Conservation (phyloP, 2,797 vertebrate species). For the Capromys pilorides region DNA sequence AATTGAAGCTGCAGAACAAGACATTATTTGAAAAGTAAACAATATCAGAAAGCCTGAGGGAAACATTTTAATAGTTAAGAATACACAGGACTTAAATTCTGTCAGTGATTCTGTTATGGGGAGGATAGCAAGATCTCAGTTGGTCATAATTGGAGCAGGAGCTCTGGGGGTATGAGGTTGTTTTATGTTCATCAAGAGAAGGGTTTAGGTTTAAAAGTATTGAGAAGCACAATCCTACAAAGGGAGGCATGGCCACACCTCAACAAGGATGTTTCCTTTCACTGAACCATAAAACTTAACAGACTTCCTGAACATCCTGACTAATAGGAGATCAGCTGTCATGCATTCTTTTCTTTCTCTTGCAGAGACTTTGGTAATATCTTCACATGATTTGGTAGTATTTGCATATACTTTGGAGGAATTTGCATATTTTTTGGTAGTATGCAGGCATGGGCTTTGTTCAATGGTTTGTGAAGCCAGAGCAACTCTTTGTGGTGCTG, state of each 20-base stretch:
- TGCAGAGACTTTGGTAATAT: background rate
- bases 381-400: too few relatives aligned
- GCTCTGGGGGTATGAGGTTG: background rate
- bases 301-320: background rate
- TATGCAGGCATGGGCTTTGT: background rate
- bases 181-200: background rate
- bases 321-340: background rate
- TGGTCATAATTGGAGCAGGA: background rate
- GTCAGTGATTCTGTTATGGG: background rate
- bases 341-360: background rate
- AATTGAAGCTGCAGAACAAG: background rate
- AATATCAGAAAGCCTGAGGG: background rate
- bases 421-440: background rate
- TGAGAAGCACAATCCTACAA: background rate
- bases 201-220: background rate
- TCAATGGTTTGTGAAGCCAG: slow-evolving; percentile 6
- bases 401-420: too few relatives aligned
- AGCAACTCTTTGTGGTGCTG: background rate
- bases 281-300: slow-evolving; percentile 22
- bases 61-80: background rate
- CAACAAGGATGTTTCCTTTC: background rate
- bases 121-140: background rate
- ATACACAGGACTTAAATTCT: background rate
- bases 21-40: background rate
- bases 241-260: background rate